These are phyloP conservation scores for Misgurnus mizolepis DNA, from an alignment of 2,113 vertebrate species.

Conservation along the genomic window DNA sequence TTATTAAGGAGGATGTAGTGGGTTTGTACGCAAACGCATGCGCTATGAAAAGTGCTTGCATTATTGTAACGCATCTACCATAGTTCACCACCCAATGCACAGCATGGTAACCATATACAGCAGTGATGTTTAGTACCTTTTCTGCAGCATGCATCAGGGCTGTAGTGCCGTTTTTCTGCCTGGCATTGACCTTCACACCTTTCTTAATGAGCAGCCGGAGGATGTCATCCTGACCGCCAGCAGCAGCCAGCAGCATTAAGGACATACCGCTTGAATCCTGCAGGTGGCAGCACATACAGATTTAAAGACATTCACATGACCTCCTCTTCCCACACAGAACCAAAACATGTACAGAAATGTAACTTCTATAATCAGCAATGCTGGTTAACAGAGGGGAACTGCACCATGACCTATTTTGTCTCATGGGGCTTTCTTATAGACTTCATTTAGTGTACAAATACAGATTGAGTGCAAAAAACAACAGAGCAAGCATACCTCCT, in stretches of 20 bases:
- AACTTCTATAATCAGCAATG: no score
- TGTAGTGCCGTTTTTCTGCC: constrained; percentile 93
- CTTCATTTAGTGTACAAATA: background rate
- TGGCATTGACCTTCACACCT: constrained; percentile 88
- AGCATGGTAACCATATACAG: background rate
- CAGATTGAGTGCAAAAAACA: background rate
- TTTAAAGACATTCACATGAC: background rate
- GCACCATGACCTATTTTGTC: background rate
- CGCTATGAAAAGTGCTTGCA: no score
- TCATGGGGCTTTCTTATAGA: background rate
- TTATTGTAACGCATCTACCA: no score
- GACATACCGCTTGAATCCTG: constrained; percentile 97
- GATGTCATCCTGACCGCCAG: constrained; percentile 93
- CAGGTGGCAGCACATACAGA: constrained; percentile 33
- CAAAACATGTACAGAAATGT: no score
- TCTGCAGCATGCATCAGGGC: constrained; percentile 95
- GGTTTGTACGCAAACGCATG: background rate
- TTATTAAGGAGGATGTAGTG: background rate
- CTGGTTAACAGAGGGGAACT: background rate
- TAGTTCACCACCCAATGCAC: no score
- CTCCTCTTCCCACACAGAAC: background rate
- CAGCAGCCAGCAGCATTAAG: constrained; percentile 91
- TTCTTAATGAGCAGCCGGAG: constrained; percentile 89
- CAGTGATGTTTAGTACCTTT: constrained; percentile 77
- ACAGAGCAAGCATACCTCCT: constrained; percentile 80